Conservation (phyloP, 2,113 vertebrate genomes). For the Nothoprocta pentlandii region DNA sequence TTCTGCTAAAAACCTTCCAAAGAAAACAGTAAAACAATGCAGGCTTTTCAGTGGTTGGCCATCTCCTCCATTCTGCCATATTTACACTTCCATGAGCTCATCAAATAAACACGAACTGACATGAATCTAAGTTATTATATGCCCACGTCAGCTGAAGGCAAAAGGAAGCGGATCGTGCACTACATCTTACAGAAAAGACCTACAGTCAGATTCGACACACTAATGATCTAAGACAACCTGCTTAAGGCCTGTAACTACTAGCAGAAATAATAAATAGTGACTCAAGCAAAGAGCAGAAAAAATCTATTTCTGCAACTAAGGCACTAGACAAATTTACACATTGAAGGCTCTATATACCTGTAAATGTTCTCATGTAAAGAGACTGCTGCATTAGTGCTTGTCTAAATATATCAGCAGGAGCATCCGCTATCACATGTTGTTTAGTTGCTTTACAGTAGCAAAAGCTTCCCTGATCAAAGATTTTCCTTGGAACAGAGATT, state of each 20-base stretch:
- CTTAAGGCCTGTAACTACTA: background rate
- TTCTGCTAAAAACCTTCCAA: constrained; percentile 28
- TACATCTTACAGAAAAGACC: background rate
- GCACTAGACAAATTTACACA: background rate
- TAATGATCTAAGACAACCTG: background rate
- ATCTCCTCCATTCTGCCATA: background rate
- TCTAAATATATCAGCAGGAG: background rate
- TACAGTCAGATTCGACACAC: background rate
- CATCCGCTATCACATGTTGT: no score
- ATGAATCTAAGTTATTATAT: background rate
- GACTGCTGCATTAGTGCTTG: background rate
- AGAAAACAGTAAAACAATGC: constrained; percentile 56
- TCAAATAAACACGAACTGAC: constrained; percentile 55
- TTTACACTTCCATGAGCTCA: constrained; percentile 57
- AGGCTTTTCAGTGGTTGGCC: constrained; percentile 42
- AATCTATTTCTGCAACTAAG: background rate
- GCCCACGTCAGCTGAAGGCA: background rate
- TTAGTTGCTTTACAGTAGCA: background rate
- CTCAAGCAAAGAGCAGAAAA: background rate
- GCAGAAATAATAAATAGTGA: background rate
- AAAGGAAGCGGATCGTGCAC: background rate
- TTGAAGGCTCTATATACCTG: background rate
- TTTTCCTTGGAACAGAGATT: background rate
- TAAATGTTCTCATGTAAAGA: background rate
- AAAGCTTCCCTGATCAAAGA: background rate